Evolutionary conservation across 2,113 vertebrate genomes (phyloP).

Genomic region (Paradoxurus hermaphroditus): DNA sequence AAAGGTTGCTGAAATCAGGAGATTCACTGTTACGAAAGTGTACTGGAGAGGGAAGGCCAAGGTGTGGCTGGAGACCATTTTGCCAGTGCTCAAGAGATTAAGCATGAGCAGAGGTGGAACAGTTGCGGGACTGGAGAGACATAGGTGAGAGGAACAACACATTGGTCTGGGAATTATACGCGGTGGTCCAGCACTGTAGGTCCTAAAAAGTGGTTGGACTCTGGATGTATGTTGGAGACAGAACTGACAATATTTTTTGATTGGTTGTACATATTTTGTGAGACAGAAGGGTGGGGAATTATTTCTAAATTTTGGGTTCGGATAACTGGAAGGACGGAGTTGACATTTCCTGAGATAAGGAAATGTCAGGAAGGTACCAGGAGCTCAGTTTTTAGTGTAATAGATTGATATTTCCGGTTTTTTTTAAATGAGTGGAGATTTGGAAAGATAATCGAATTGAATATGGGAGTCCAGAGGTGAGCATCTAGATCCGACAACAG

Average conservation of each 20-base stretch:
- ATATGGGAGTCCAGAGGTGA: background rate
- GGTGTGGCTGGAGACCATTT: background rate
- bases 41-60: background rate
- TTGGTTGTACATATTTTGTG: background rate
- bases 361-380: background rate
- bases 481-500: background rate
- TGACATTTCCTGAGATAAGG: slow-evolving; percentile 10
- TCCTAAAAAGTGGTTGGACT: background rate
- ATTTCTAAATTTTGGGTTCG: background rate
- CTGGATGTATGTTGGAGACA: background rate
- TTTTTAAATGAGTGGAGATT: background rate
- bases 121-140: background rate
- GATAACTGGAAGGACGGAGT: background rate
- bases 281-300: background rate
- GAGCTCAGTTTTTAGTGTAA: background rate
- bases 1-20: background rate
- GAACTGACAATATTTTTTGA: background rate
- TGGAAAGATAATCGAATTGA: background rate
- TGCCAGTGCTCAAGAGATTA: background rate
- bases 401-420: background rate
- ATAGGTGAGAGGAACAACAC: background rate
- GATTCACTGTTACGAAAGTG: background rate
- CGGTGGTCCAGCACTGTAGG: background rate
- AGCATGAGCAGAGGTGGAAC: background rate
- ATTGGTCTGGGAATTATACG: background rate